Base-by-base conservation (phyloP, 1,140 invertebrate species). In the Listronotus bonariensis region DNA sequence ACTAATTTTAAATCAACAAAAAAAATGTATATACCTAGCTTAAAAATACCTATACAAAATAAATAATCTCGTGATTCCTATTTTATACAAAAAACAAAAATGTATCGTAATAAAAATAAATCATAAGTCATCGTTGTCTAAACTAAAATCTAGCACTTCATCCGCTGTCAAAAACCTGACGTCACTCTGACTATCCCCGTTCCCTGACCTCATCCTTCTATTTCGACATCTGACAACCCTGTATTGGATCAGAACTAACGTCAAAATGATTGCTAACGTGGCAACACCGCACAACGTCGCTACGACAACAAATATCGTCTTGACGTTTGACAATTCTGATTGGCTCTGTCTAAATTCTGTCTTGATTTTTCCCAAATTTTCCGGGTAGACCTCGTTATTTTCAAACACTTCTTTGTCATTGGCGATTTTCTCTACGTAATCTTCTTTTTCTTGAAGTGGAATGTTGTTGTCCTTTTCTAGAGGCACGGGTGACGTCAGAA, bases 141-240 rank as follows among this genome's bases (percentile, higher is more conserved):
- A 55, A 65, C 75, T 81, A 68, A 85, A 84, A 67, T 85, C 82
- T 3, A 85, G 71, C 5, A 81, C 73, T 68, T 85, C 84, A 51
- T 84, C 82, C 1, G 80, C 80, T 0, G 84, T 84, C 10, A 85
- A 74, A 70, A 82, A 85, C 54, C 82, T 73, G 0, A 85, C 84
- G 58, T 85, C 84, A 58, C 83, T 84, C 52, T 77, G 74, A 60
- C 74, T 76, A 40, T 77, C 75, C 0, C 74, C 72, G 17, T 69
- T 72, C 4, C 57, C 59, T 6, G 55, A 63, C 10, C 38, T 55
- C 31, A 58, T 63, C 26, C 42, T 42, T 11, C 51, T 41, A 4
- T 18, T 59, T 17, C 52, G 38, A 1, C 17, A 61, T 20, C 48
- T 32, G 18, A 42, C 14, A 18, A 36, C 14, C 32, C 36, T 51